Percentiles rank a stretch among this genome's conserved stretches.
These are phyloP conservation scores for Acleris emargana DNA, from an alignment of 2,888 invertebrate species.

Conservation along the genomic window DNA sequence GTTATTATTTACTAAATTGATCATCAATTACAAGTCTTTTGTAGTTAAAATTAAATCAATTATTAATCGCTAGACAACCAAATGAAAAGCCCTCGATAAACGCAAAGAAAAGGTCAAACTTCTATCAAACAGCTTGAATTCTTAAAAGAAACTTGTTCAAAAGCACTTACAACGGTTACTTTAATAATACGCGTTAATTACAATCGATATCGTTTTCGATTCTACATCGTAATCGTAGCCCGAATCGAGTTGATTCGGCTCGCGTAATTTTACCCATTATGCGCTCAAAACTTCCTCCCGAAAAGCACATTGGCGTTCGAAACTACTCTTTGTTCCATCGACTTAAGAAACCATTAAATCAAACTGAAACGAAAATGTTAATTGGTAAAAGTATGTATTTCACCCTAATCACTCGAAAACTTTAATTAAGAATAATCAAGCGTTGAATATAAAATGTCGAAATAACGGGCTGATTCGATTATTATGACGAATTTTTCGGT, in stretches of 20 bases:
- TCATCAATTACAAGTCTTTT: conserved; percentile 50
- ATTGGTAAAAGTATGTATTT: conserved; percentile 54
- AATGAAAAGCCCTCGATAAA: conserved; percentile 67
- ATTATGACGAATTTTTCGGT: conserved; percentile 57
- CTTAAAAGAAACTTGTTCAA: conserved; percentile 64
- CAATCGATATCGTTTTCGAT: conserved; percentile 72
- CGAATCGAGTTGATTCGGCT: conserved; percentile 68
- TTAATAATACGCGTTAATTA: conserved; percentile 70
- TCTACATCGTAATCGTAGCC: conserved; percentile 69
- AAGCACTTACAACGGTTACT: conserved; percentile 69
- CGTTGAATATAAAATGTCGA: conserved; percentile 62
- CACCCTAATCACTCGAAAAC: conserved; percentile 65
- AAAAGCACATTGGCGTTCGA: conserved; percentile 48
- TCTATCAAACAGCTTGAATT: conserved; percentile 65
- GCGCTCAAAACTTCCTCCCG: conserved; percentile 62
- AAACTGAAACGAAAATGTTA: conserved; percentile 21
- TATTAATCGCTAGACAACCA: conserved; percentile 70
- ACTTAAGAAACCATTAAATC: conserved; percentile 43
- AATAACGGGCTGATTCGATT: conserved; percentile 56
- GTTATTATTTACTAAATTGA: conserved; percentile 35
- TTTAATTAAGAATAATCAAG: conserved; percentile 71
- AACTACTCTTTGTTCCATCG: conserved; percentile 54
- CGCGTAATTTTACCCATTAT: conserved; percentile 73
- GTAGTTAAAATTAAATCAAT: conserved; percentile 59
- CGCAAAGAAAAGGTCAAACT: conserved; percentile 63